These are phyloP conservation scores for Syngnathus rostellatus DNA, from an alignment of 2,797 vertebrate species.

Conservation along the genomic window DNA sequence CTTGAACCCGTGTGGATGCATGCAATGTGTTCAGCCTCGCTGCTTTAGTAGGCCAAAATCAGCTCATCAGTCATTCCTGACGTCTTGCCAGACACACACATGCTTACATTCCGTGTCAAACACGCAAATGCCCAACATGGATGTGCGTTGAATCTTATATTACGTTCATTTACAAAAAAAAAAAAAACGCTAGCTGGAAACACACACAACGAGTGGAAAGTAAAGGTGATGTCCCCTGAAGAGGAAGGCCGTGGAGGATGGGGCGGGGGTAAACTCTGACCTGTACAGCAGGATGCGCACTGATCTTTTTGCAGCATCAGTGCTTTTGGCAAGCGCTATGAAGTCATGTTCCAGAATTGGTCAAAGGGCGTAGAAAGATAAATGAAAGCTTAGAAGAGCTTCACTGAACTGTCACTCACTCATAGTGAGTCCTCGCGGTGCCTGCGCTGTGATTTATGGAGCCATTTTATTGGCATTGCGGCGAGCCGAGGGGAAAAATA, in stretches of 20 bases:
- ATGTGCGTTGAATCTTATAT: slow-evolving; percentile 3
- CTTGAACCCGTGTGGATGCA: slow-evolving; percentile 23
- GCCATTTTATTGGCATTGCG: neutral
- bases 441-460: neutral
- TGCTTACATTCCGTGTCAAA: slow-evolving; percentile 35
- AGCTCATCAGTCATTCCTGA: slow-evolving; percentile 48
- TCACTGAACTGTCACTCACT: neutral
- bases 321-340: slow-evolving; percentile 29
- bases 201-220: slow-evolving; percentile 10
- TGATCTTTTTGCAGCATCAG: slow-evolving; percentile 34
- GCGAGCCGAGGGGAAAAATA: neutral
- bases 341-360: slow-evolving; percentile 33
- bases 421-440: neutral
- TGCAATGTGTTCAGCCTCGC: slow-evolving; percentile 34
- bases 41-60: slow-evolving; percentile 36
- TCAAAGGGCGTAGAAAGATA: slow-evolving; percentile 27
- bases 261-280: slow-evolving; percentile 26
- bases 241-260: slow-evolving; percentile 23
- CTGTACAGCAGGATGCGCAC: slow-evolving; percentile 25
- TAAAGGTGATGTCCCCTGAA: slow-evolving; percentile 10
- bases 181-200: slow-evolving; percentile 4
- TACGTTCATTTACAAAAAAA: neutral
- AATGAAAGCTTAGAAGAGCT: slow-evolving; percentile 20
- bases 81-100: slow-evolving; percentile 43
- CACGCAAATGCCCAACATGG: slow-evolving; percentile 14